Evolutionary conservation across 2,113 vertebrate genomes (phyloP), one percentile per base, ranked within the genome.

Genomic region (Salvelinus fontinalis): DNA sequence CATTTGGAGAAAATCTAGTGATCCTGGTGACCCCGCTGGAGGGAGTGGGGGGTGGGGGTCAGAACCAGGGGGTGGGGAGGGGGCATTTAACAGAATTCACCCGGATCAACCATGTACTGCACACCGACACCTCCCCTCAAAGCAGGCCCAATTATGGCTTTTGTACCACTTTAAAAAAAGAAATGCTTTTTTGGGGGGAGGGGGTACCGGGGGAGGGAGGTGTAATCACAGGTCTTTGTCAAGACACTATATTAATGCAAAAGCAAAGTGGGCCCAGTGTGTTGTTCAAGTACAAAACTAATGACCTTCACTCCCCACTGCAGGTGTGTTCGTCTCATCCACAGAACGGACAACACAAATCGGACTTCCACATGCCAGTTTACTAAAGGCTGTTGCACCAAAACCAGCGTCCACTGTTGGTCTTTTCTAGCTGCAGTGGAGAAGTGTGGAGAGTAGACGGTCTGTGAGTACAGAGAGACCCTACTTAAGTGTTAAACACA

Each of bases 1-100:
- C 98, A 99, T 98, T 99, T 97, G 95, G 97, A 97, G 96, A 97
- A 98, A 99, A 99, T 96, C 97, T 97, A 99, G 97, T 98, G 98
- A 98, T 99, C 97, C 97, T 95, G 96, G 96, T 98, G 97, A 99
- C 98, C 98, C 96, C 87, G 92, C 95, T 95, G 95, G 95, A 94
- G 95, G 86, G 84, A 68, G 26, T 81, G 79, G 62, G 85, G 94
- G 93, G 20, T 70, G 34, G 18, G 22, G 75, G 39, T 75, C 11
- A 76, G 73, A 81, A 84, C 78, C 67, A 81, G 75, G 48, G 49
- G 74, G 51, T 72, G 24, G 75, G 73, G 67, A 93, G 93, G 92
- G 95, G 94, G 89, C 95, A 94, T 96, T 97, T 96, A 96, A 96
- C 96, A 97, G 96, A 98, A 98, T 97, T 97, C 95, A 95, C 94